Conservation (phyloP, 2,888 invertebrate species). For the Cantharis flavilabris region DNA sequence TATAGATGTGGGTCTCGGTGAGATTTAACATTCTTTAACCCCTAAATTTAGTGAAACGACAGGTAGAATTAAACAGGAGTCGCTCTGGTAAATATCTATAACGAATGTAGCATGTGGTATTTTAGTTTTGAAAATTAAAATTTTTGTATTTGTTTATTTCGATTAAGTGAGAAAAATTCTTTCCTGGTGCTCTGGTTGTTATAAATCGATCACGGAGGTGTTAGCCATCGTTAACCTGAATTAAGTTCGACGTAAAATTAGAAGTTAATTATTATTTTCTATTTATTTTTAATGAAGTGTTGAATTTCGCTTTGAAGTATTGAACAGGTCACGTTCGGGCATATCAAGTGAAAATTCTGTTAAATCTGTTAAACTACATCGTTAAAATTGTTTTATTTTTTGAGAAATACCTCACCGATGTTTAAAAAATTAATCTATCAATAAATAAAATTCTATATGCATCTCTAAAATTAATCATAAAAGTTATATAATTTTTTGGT, state of each 20-base stretch:
- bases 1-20: not conserved
- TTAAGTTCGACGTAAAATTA: not conserved
- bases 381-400: not conserved
- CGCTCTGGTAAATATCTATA: not conserved
- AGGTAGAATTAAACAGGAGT: constrained; percentile 1
- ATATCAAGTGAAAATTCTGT: too few relatives aligned
- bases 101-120: not conserved
- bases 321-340: not conserved
- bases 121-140: not conserved
- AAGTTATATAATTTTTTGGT: not conserved
- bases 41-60: not conserved
- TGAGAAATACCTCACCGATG: not conserved
- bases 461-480: not conserved
- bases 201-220: not conserved
- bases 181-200: not conserved
- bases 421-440: not conserved
- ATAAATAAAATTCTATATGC: not conserved
- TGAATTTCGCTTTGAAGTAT: not conserved
- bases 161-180: not conserved
- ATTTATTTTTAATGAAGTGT: not conserved
- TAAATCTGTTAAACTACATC: too few relatives aligned
- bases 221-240: not conserved
- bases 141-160: not conserved
- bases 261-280: not conserved
- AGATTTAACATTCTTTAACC: not conserved